phyloP scores from a whole-genome alignment of 2,797 vertebrate genomes.

The Ataeniobius toweri region DNA sequence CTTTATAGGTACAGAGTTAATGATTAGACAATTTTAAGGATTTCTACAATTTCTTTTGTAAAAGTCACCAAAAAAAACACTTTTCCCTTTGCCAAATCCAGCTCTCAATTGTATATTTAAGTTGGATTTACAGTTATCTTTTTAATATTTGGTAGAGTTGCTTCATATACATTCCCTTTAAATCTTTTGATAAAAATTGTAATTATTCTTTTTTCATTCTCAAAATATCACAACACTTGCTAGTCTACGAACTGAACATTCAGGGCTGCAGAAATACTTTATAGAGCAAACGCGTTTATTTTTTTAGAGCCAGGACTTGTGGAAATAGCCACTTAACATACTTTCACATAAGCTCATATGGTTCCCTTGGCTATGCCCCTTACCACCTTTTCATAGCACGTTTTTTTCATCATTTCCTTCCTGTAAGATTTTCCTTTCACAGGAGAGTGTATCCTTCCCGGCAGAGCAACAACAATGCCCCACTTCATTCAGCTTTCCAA shows the following conservation, averaged over 20 bases:
- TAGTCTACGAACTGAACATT: conserved; percentile 10
- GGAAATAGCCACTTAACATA: conserved; percentile 40
- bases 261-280: conserved; percentile 60
- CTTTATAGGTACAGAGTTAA: neutral
- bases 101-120: conserved; percentile 19
- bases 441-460: conserved; percentile 50
- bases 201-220: conserved; percentile 60
- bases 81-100: conserved; percentile 34
- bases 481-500: conserved; percentile 63
- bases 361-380: conserved; percentile 43
- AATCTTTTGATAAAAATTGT: conserved; percentile 37
- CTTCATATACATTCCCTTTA: conserved; percentile 46
- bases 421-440: conserved; percentile 62
- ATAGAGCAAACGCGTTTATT: conserved; percentile 52
- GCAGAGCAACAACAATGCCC: conserved; percentile 66
- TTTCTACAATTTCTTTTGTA: conserved; percentile 17
- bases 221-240: conserved; percentile 16
- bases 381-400: conserved; percentile 65
- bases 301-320: conserved; percentile 56
- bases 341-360: conserved; percentile 23
- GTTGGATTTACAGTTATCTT: conserved; percentile 41
- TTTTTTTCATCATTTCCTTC: conserved; percentile 76
- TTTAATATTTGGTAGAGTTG: conserved; percentile 26
- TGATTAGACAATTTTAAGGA: neutral
- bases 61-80: conserved; percentile 24